A percentile compares a stretch with the other conserved stretches of the same genome.
These are phyloP conservation scores for Ceramica pisi DNA, from an alignment of 2,888 invertebrate genomes.

Conservation along the genomic window DNA sequence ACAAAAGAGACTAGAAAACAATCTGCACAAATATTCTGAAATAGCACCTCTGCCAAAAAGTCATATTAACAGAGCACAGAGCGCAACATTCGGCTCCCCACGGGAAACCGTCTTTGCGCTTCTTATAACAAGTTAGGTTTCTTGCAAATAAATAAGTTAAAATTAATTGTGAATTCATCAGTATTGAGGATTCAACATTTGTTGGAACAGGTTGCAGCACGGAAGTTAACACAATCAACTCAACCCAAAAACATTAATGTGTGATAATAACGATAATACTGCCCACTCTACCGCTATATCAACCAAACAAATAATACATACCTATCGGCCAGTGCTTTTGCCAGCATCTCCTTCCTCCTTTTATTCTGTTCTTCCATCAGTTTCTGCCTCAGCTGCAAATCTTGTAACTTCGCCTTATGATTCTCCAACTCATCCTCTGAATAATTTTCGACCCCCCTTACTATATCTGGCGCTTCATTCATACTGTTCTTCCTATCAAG, in stretches of 20 bases:
- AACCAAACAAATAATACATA: constrained; percentile 67
- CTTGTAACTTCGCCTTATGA: constrained; percentile 91
- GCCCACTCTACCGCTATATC: not conserved
- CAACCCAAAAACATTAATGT: too few species aligned
- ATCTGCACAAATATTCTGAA: too few species aligned
- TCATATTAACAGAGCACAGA: not conserved
- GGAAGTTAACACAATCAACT: too few species aligned
- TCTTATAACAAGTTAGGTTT: not conserved
- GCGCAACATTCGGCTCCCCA: not conserved
- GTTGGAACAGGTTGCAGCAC: too few species aligned
- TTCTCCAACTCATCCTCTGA: constrained; percentile 81
- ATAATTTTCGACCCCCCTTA: constrained; percentile 80
- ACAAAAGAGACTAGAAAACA: too few species aligned
- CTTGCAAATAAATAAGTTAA: too few species aligned
- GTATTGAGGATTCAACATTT: too few species aligned
- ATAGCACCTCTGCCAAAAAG: not conserved
- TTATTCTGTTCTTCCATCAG: constrained; percentile 95
- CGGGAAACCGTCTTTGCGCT: not conserved
- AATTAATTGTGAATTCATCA: too few species aligned
- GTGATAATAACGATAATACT: not conserved
- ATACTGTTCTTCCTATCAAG: constrained; percentile 60
- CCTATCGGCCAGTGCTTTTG: constrained; percentile 94
- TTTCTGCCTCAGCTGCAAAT: constrained; percentile 93
- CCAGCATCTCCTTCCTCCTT: constrained; percentile 93
- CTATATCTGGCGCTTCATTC: constrained; percentile 78